Evolutionary conservation across 2,888 invertebrate species (phyloP).

Genomic region (Pseudanteris insignis): DNA sequence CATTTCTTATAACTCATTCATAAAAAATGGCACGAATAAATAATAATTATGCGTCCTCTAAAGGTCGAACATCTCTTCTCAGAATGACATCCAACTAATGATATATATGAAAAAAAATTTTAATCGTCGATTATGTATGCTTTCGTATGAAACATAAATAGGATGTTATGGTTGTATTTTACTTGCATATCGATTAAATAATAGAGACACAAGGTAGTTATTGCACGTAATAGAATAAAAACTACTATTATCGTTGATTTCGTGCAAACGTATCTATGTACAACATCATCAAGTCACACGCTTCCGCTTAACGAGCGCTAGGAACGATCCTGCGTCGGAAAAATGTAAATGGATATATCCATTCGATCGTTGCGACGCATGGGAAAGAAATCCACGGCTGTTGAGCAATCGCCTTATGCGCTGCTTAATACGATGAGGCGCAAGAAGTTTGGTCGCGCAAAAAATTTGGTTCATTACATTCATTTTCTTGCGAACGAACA

Average conservation of each 20-base stretch:
- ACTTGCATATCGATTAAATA: no score
- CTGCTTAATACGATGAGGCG: conserved; percentile 36
- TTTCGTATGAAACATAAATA: no score
- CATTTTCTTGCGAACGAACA: conserved; percentile 33
- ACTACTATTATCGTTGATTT: conserved; percentile 3
- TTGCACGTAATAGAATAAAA: no score
- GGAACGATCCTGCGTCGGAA: conserved; percentile 24
- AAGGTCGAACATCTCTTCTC: no score
- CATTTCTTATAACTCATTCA: neutral
- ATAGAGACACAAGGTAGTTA: no score
- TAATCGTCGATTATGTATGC: no score
- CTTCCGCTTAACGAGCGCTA: conserved; percentile 33
- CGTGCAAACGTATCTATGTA: conserved; percentile 19
- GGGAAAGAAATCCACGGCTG: conserved; percentile 38
- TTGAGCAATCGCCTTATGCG: conserved; percentile 27
- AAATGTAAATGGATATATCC: conserved; percentile 42
- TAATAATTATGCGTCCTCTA: no score
- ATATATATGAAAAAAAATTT: no score
- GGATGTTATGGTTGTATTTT: no score
- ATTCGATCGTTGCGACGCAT: conserved; percentile 40
- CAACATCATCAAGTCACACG: conserved; percentile 33
- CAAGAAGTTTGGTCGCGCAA: conserved; percentile 40
- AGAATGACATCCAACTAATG: no score
- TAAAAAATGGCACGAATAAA: neutral
- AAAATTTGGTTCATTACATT: conserved; percentile 40